phyloP scores from a whole-genome alignment of 2,888 invertebrate species.

The Lasioglossum villosulum region DNA sequence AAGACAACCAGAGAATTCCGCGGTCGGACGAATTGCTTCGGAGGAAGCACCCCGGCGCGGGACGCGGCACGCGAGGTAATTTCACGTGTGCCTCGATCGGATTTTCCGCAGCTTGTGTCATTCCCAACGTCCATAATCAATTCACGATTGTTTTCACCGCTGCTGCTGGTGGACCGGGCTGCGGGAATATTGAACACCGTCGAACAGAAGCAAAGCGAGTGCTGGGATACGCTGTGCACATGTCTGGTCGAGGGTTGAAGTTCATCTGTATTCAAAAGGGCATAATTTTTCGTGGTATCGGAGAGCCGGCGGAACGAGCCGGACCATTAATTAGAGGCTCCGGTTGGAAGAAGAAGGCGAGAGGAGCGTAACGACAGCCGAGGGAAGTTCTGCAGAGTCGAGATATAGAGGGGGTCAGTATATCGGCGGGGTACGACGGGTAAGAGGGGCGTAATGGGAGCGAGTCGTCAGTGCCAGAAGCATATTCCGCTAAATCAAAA shows the following conservation, averaged over 20 bases:
- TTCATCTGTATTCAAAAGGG: constrained; percentile 74
- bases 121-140: not conserved
- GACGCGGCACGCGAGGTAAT: not conserved
- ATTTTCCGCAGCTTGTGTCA: not conserved
- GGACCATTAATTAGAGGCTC: constrained; percentile 78
- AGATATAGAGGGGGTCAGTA: not conserved
- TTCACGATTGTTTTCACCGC: not conserved
- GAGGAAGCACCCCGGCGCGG: not conserved
- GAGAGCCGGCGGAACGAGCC: constrained; percentile 60
- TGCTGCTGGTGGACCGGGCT: not conserved
- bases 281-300: constrained; percentile 74
- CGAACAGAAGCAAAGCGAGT: constrained; percentile 17
- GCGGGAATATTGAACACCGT: not conserved
- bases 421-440: constrained; percentile 48
- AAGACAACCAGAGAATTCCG: not conserved
- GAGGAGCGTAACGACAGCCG: constrained; percentile 13
- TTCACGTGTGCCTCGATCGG: not conserved
- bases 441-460: constrained; percentile 72
- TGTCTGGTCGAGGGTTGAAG: constrained; percentile 33
- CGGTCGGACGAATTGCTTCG: not conserved
- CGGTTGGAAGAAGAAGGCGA: constrained; percentile 39
- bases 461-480: constrained; percentile 82
- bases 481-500: constrained; percentile 83
- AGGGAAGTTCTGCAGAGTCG: constrained; percentile 19
- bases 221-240: not conserved